Conservation (phyloP, 2,888 invertebrate species). For the Dione juno region DNA sequence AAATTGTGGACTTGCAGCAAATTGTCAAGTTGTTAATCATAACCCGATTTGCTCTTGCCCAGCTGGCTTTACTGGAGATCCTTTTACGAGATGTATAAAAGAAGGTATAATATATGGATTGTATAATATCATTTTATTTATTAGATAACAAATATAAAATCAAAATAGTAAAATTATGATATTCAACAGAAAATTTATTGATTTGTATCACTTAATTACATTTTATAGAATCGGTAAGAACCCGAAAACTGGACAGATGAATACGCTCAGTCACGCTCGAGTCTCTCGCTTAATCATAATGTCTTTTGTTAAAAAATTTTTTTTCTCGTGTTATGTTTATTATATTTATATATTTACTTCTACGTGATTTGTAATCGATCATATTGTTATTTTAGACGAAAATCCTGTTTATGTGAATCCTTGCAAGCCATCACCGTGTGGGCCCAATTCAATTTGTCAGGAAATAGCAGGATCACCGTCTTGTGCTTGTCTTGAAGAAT, state of each 20-base stretch:
- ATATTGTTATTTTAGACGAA: constrained; percentile 57
- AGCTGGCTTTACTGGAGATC: constrained; percentile 87
- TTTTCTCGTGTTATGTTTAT: neutral
- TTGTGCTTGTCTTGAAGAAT: constrained; percentile 88
- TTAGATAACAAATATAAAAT: neutral
- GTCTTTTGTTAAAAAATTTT: too few relatives aligned
- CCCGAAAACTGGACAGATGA: too few relatives aligned
- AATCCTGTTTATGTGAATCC: constrained; percentile 73
- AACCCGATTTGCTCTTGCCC: constrained; percentile 88
- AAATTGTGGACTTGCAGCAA: constrained; percentile 87
- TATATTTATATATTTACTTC: neutral
- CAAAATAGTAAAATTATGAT: neutral
- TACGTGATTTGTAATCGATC: neutral
- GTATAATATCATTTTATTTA: neutral
- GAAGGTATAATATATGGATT: constrained; percentile 75
- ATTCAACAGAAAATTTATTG: too few relatives aligned
- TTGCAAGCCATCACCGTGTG: constrained; percentile 90
- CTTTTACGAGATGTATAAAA: constrained; percentile 86
- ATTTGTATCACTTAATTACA: too few relatives aligned
- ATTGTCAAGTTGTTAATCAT: constrained; percentile 89
- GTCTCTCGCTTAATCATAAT: too few relatives aligned
- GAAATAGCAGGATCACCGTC: constrained; percentile 85
- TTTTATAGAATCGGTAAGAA: too few relatives aligned
- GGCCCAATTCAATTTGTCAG: constrained; percentile 87
- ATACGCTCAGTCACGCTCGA: too few relatives aligned